Conservation (phyloP, 2,888 invertebrate genomes). For the Dasysyrphus tricinctus region DNA sequence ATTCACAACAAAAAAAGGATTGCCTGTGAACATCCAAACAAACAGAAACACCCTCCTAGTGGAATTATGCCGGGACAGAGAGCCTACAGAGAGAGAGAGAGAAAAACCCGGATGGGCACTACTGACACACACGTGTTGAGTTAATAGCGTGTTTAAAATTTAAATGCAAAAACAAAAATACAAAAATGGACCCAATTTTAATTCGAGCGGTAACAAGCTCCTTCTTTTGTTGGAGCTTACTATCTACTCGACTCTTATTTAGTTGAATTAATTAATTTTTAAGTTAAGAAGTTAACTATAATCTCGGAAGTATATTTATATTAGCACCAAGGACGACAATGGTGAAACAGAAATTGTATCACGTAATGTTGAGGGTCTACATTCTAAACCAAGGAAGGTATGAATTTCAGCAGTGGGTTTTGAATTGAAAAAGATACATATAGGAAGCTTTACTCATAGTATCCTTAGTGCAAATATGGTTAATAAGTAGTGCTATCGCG, state of each 20-base stretch:
- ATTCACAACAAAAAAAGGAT: conserved; percentile 41
- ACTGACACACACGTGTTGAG: conserved; percentile 66
- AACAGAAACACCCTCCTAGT: conserved; percentile 6
- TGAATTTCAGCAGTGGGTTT: no score
- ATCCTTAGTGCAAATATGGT: no score
- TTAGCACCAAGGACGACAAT: not conserved
- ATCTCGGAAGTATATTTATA: not conserved
- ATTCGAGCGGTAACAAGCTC: no score
- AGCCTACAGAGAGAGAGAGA: not conserved
- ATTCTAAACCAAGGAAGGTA: no score
- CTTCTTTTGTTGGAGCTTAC: not conserved
- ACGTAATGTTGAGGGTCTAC: no score
- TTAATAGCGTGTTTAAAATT: conserved; percentile 73
- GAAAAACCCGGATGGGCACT: not conserved
- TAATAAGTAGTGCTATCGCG: no score
- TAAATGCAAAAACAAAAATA: conserved; percentile 58
- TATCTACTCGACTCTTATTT: not conserved
- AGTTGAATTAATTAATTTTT: not conserved
- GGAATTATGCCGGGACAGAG: not conserved
- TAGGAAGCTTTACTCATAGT: no score
- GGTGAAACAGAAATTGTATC: not conserved
- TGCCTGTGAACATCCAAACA: conserved; percentile 14
- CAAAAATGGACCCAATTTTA: not conserved
- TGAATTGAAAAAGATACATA: no score
- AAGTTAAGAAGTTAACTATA: not conserved